Percentiles rank a stretch among this genome's conserved stretches.
Evolutionary conservation across 1,140 invertebrate genomes (phyloP).

Genomic region (Neelides sp.): DNA sequence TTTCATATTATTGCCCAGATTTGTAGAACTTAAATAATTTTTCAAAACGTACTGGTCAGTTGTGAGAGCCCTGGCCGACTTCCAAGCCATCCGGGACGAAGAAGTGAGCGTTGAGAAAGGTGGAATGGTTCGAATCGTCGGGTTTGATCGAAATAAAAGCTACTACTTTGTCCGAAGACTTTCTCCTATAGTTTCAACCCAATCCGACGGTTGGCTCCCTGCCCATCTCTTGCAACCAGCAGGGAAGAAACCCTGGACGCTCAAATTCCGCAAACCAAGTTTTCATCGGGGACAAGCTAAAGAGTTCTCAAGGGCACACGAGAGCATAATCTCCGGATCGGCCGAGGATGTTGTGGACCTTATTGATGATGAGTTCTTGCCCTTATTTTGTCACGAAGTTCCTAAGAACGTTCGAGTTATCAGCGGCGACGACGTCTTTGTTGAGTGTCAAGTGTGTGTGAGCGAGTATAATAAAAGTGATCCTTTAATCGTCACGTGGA

Average conservation of each 20-base stretch:
- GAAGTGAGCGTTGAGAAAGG: conserved; percentile 39
- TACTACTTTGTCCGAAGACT: conserved; percentile 35
- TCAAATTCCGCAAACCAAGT: conserved; percentile 41
- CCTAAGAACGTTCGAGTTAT: conserved; percentile 15
- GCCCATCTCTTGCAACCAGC: conserved; percentile 42
- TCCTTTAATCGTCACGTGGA: conserved; percentile 23
- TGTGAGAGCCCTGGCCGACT: conserved; percentile 37
- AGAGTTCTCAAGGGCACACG: conserved; percentile 2
- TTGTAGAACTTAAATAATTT: too few species aligned
- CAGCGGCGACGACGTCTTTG: conserved; percentile 19
- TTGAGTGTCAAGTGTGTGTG: conserved; percentile 23
- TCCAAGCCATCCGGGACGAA: conserved; percentile 39
- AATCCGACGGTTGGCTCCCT: conserved; percentile 51
- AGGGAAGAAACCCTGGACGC: conserved; percentile 45
- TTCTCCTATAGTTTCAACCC: conserved; percentile 18
- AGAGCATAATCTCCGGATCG: conserved; percentile 10
- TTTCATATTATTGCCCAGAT: too few species aligned
- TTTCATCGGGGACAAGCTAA: conserved; percentile 19
- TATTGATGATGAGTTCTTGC: conserved; percentile 19
- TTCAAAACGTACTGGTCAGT: conserved; percentile 26
- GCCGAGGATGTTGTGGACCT: conserved; percentile 27
- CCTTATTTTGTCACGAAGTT: conserved; percentile 25
- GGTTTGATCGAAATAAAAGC: conserved; percentile 21
- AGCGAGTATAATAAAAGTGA: conserved; percentile 11
- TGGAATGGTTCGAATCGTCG: conserved; percentile 38